A percentile compares a stretch with the other conserved stretches of the same genome.
Evolutionary conservation across 2,888 invertebrate species (phyloP).

Genomic region (Pycnomerus fuliginosus): DNA sequence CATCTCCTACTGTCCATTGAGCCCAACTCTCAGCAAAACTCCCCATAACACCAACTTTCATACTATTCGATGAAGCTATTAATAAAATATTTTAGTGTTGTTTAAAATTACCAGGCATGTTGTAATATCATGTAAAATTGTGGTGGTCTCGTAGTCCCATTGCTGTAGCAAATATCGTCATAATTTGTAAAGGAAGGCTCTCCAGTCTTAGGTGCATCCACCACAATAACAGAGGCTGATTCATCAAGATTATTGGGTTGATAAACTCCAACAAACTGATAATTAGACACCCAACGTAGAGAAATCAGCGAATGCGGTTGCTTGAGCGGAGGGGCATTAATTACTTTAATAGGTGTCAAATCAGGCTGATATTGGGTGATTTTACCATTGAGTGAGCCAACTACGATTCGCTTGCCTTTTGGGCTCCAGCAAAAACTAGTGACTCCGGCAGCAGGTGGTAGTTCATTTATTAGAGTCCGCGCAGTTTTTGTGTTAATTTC

Average conservation of each 20-base stretch:
- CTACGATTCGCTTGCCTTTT: constrained; percentile 94
- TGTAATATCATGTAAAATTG: constrained; percentile 76
- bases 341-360: constrained; percentile 74
- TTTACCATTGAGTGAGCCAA: constrained; percentile 80
- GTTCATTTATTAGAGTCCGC: constrained; percentile 48
- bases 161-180: constrained; percentile 82
- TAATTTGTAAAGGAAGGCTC: constrained; percentile 70
- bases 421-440: constrained; percentile 88
- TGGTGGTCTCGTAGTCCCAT: constrained; percentile 63
- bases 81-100: constrained; percentile 71
- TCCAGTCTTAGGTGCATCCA: constrained; percentile 72
- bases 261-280: constrained; percentile 82
- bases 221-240: constrained; percentile 61
- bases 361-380: constrained; percentile 90
- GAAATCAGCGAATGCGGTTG: constrained; percentile 63
- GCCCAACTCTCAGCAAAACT: constrained; percentile 68
- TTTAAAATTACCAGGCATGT: constrained; percentile 66
- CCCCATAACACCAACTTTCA: constrained; percentile 80
- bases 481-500: constrained; percentile 47
- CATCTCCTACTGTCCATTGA: constrained; percentile 77
- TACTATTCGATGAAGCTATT: constrained; percentile 80
- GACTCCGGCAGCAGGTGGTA: constrained; percentile 52
- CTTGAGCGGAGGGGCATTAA: constrained; percentile 65
- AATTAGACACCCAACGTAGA: constrained; percentile 81
- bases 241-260: constrained; percentile 57